Percentiles rank a stretch among this genome's conserved stretches.
phyloP scores from a whole-genome alignment of 92 coral and sea anemone species.

The Epizoanthus illoricatus region DNA sequence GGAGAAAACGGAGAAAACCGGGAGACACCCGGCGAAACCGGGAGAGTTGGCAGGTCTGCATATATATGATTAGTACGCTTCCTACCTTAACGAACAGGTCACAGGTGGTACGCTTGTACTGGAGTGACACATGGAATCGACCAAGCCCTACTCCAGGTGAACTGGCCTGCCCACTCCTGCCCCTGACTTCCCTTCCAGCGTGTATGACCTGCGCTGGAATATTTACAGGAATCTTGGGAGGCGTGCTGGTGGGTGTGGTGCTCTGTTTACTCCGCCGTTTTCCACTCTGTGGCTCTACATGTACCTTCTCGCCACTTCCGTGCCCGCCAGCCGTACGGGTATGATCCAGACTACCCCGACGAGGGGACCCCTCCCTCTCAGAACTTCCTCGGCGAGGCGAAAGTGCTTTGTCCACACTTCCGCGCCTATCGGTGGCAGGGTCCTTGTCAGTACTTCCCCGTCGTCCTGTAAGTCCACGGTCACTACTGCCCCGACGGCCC shows the following conservation, averaged over 20 bases:
- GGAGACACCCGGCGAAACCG: no score
- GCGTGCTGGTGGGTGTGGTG: slow-evolving; percentile 47
- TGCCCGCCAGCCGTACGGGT: slow-evolving; percentile 41
- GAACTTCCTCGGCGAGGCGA: slow-evolving; percentile 53
- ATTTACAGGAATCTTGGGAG: slow-evolving; percentile 83
- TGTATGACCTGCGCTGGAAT: slow-evolving; percentile 90
- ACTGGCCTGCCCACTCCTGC: slow-evolving; percentile 45
- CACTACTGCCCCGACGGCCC: slow-evolving; percentile 49
- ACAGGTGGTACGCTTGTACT: slow-evolving; percentile 93
- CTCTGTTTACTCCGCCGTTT: slow-evolving; percentile 22
- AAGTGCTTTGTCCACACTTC: slow-evolving; percentile 60
- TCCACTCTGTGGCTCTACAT: slow-evolving; percentile 16
- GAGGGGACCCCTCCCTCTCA: slow-evolving; percentile 19
- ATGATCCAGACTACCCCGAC: slow-evolving; percentile 51
- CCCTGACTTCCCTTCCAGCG: slow-evolving; percentile 63
- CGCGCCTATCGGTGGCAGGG: slow-evolving; percentile 48
- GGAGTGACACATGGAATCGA: slow-evolving; percentile 73
- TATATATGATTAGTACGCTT: no score
- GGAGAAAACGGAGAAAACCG: no score
- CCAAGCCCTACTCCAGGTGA: slow-evolving; percentile 60
- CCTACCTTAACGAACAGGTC: slow-evolving; percentile 92
- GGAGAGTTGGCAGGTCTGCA: no score
- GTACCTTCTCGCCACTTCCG: background rate
- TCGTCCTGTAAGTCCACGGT: slow-evolving; percentile 28
- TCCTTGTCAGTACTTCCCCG: slow-evolving; percentile 35